Percentiles rank a stretch among this genome's conserved stretches.
Evolutionary conservation across 2,113 vertebrate species (phyloP).

Genomic region (Nematolebias whitei): DNA sequence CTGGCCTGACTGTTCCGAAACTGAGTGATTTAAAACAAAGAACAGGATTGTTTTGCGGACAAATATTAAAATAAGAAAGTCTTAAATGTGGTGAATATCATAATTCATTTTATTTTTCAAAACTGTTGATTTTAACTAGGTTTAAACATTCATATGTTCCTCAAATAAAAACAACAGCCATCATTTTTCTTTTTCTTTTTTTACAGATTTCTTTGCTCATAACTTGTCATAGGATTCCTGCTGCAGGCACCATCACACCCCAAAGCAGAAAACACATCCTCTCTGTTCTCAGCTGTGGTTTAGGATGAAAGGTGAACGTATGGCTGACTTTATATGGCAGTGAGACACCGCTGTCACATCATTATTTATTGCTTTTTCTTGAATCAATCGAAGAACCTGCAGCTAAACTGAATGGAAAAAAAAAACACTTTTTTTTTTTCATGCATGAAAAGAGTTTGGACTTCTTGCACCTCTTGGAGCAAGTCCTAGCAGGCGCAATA

Average conservation of each 20-base stretch:
- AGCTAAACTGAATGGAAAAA: slow-evolving; percentile 34
- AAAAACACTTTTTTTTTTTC: slow-evolving; percentile 58
- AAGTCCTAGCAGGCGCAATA: slow-evolving; percentile 71
- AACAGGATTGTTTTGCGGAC: too few species aligned
- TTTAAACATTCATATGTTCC: neutral
- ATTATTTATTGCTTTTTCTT: slow-evolving; percentile 18
- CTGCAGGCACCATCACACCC: slow-evolving; percentile 1
- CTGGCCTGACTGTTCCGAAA: too few species aligned
- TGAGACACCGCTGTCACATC: slow-evolving; percentile 11
- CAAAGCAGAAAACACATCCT: slow-evolving; percentile 1
- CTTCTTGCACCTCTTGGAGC: slow-evolving; percentile 64
- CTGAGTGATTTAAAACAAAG: too few species aligned
- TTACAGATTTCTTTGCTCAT: slow-evolving; percentile 10
- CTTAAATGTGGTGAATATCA: too few species aligned
- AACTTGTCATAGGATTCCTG: neutral
- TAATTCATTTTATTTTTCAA: neutral
- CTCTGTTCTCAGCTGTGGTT: slow-evolving; percentile 16
- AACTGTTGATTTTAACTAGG: too few species aligned
- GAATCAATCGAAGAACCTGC: slow-evolving; percentile 34
- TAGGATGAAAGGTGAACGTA: slow-evolving; percentile 7
- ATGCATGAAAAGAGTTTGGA: slow-evolving; percentile 44
- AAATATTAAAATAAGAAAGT: too few species aligned
- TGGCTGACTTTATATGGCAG: slow-evolving; percentile 23
- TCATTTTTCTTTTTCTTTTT: neutral
- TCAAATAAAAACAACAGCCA: slow-evolving; percentile 22